Base-by-base conservation (phyloP, 35 echinoderm and acorn worm species). In the Heliocidaris tuberculata region DNA sequence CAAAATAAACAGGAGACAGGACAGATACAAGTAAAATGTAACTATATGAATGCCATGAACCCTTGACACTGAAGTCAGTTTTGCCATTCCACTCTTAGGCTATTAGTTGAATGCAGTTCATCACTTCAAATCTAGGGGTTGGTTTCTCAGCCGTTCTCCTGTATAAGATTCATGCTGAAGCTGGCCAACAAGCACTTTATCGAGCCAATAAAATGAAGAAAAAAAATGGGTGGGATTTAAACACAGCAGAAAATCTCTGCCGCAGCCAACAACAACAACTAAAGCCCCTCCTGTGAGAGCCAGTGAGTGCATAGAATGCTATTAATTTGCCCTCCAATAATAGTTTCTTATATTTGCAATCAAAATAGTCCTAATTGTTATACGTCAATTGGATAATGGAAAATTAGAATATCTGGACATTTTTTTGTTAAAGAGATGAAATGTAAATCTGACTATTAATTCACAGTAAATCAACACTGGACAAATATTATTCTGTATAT, bases 11-110 rank as follows among this genome's bases (percentile, higher is more conserved):
- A 56, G 10, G 52, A 56, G 52, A 56, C 10, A 56, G 9, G 52
- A 2, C 11, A 42, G 35, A 42, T 42, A 56, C 8, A 56, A 11
- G 10, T 56, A 56, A 10, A 56, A 56, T 56, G 52, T 13, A 56
- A 52, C 50, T 52, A 70, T 21, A 70, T 27, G 17, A 78, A 78
- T 7, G 27, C 27, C 27, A n/a, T 29, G 8, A 27, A 27, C 19
- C 27, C 17, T 27, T 78, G 7, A n/a, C 19, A 78, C 21, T 78
- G 65, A 19, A 30, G 32, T 60, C 52, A 47, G 42, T 48, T 95
- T 30, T 94, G 48, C 50, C 50, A 31, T 54, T 95, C 94, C 85
- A 95, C 88, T 65, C 85, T 47, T 27, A 50, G 60, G 29, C 12
- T 78, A n/a, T 78, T 78, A 78, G 65, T 78, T 6, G 52, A 12